Evolutionary conservation across 2,888 invertebrate species (phyloP), one percentile per base, ranked within the genome.

Genomic region (Tanypteryx hageni): DNA sequence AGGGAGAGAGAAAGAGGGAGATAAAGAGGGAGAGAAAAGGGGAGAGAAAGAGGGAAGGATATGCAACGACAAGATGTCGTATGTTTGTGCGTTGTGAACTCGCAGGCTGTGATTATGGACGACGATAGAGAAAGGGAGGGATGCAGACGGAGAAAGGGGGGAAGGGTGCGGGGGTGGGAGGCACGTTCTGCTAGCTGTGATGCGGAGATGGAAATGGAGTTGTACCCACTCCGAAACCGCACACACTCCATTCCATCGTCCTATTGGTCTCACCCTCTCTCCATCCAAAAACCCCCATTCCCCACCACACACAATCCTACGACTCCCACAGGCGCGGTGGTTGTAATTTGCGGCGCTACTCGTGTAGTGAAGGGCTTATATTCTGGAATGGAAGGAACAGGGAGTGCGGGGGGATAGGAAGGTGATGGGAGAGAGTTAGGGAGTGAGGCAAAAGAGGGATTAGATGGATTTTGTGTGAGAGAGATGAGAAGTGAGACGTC

Each of bases 321-420:
- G 68, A 18, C 68, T 68, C 68, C 76, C 76, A 76, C 76, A 27
- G 76, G 4, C 76, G 76, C 27, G 27, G 76, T 76, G 76, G 76
- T 76, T 76, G 76, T 76, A 76, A 76, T 76, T 76, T 76, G 76
- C 76, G 76, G 76, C 76, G 16, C 76, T 76, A 27, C 76, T 76
- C 76, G 22, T 76, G 76, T 76, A 76, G 76, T 27, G 76, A 76
- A 76, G 76, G 76, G 76, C 76, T 76, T 76, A 18, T 27, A 22
- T 27, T 76, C 76, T 27, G 76, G 27, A 13, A 44, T 44, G 76
- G 68, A 68, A 18, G 68, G 76, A 76, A 76, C 44, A 14, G 22
- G 76, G 76, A 76, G 13, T 4, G 22, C 76, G 11, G 22, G 22
- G 27, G 11, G 22, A 76, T 76, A 10, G 76, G 27, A 27, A 76